phyloP scores from a whole-genome alignment of 2,888 invertebrate genomes.

The Nasonovia ribisnigri region DNA sequence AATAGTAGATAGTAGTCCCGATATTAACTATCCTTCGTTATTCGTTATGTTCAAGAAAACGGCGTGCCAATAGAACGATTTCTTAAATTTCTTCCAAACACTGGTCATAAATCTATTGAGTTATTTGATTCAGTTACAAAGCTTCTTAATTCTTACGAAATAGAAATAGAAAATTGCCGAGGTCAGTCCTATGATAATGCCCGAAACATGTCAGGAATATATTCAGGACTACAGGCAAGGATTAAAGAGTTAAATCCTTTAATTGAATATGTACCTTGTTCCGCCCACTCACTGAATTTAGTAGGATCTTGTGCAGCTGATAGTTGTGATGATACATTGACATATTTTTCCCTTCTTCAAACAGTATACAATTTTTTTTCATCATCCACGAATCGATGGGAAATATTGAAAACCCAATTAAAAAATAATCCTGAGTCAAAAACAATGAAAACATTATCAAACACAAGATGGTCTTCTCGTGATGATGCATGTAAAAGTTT shows the following conservation, averaged over 20 bases:
- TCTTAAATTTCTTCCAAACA: conserved; percentile 45
- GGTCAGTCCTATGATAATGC: conserved; percentile 67
- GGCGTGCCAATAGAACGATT: conserved; percentile 43
- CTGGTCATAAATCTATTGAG: not conserved
- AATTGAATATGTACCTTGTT: conserved; percentile 63
- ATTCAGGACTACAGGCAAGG: conserved; percentile 53
- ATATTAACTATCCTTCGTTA: conserved; percentile 43
- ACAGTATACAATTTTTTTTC: conserved; percentile 45
- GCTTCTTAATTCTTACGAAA: too few relatives aligned
- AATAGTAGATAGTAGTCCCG: conserved; percentile 56
- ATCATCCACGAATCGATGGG: not conserved
- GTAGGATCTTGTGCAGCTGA: conserved; percentile 53
- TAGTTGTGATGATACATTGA: conserved; percentile 31
- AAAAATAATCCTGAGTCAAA: conserved; percentile 14
- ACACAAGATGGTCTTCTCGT: conserved; percentile 46
- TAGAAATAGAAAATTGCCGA: conserved; percentile 50
- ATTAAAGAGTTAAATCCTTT: conserved; percentile 66
- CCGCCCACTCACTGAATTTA: conserved; percentile 50
- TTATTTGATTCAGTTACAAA: too few relatives aligned
- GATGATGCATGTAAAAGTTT: conserved; percentile 45
- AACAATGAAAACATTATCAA: conserved; percentile 50
- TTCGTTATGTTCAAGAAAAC: conserved; percentile 40
- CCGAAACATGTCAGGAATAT: conserved; percentile 66
- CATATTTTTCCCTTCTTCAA: conserved; percentile 40
- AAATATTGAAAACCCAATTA: conserved; percentile 47